Percentiles rank a stretch among this genome's conserved stretches.
Conservation (phyloP, 2,797 vertebrate species). For the Phataginus tetradactyla region DNA sequence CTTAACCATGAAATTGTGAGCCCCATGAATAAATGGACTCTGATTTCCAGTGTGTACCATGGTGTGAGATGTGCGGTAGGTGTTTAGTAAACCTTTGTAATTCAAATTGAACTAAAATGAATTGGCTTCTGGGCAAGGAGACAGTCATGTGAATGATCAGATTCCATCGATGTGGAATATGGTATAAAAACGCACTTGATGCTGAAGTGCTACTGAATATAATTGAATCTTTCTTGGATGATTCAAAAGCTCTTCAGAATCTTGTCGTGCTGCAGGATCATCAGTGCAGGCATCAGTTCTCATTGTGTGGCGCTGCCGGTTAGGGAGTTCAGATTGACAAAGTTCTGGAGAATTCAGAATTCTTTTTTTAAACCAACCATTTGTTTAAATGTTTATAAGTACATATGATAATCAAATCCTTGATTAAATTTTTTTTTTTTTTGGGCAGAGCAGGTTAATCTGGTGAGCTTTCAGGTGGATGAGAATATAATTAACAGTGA, state of each 20-base stretch:
- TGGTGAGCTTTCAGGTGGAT: background rate
- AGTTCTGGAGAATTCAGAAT: constrained; percentile 4
- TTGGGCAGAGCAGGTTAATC: constrained; percentile 33
- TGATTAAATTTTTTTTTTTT: background rate
- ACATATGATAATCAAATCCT: constrained; percentile 54
- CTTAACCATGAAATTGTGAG: background rate
- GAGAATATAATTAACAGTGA: background rate
- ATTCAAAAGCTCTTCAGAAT: constrained; percentile 42
- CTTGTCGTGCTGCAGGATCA: background rate
- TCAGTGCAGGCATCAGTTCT: background rate
- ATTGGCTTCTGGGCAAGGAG: constrained; percentile 27
- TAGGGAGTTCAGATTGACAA: background rate
- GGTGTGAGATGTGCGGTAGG: background rate
- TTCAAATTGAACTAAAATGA: constrained; percentile 45
- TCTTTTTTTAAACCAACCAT: constrained; percentile 37
- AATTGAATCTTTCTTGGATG: constrained; percentile 50
- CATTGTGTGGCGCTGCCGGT: background rate
- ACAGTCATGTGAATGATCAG: background rate
- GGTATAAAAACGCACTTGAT: background rate
- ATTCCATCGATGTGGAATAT: background rate
- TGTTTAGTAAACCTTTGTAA: constrained; percentile 47
- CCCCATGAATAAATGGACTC: background rate
- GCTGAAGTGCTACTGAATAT: background rate
- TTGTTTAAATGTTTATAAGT: constrained; percentile 59
- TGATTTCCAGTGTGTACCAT: background rate